Evolutionary conservation across 2,113 vertebrate genomes (phyloP), one percentile per base, ranked within the genome.

Genomic region (Trematocara nigrifrons): DNA sequence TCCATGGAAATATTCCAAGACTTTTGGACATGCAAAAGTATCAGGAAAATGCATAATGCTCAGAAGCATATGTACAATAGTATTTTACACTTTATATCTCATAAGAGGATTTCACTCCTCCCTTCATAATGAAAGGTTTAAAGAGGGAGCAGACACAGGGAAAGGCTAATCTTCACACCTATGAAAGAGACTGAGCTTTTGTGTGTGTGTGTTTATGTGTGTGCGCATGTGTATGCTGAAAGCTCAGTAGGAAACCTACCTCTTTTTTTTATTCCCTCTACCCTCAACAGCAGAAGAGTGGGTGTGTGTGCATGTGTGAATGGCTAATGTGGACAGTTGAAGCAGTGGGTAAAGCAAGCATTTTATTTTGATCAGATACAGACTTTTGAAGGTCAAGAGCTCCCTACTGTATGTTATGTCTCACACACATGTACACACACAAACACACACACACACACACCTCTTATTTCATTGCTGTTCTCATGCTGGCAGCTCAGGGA

Each of bases 301-400:
- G 77, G 80, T 86, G 45, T 33, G 6, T 59, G 78, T 81, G 77
- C 40, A 31, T 87, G 42, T 77, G 83, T 52, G 40, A 83, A 35
- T 79, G 35, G 54, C 42, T 79, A 49, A 74, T 76, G 33, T 61
- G 80, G 38, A 78, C 53, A 82, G 86, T 66, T 12, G 40, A 86
- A 51, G 51, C 74, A 38, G 76, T 88, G 59, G 78, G 91, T 89
- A 88, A 90, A 89, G 90, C 88, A 89, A 93, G 90, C 87, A 86
- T 91, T 94, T 93, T 89, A 94, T 94, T 91, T 95, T 93, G 87
- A 91, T 93, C 93, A 92, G 89, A 93, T 89, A 85, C 84, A 94
- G 91, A 93, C 83, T 81, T 94, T 85, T 96, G 93, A 95, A 95
- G 95, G 95, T 96, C 95, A 96, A 94, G 89, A 45, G 79, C 85